Evolutionary conservation across 2,888 invertebrate genomes (phyloP).

Genomic region (Nipponacmea schrenckii): DNA sequence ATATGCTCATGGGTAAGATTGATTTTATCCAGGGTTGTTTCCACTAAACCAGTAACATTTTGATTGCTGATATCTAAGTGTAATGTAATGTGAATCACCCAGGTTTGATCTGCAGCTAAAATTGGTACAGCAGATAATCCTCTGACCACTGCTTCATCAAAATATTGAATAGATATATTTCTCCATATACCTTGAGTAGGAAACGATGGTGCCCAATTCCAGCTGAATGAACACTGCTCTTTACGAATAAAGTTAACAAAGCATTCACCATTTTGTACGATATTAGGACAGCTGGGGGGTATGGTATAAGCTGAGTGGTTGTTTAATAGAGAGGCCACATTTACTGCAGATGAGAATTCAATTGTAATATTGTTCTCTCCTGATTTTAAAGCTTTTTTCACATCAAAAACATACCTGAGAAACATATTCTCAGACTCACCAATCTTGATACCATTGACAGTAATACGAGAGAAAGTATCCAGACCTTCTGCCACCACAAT

Average conservation of each 20-base stretch:
- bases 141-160: constrained; percentile 75
- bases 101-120: too few relatives aligned
- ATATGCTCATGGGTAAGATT: too few relatives aligned
- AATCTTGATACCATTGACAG: constrained; percentile 76
- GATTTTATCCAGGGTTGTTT: too few relatives aligned
- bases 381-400: constrained; percentile 71
- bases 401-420: constrained; percentile 77
- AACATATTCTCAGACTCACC: constrained; percentile 85
- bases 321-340: constrained; percentile 70
- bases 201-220: constrained; percentile 98
- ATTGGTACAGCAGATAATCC: constrained; percentile 71
- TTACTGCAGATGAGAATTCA: constrained; percentile 76
- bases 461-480: constrained; percentile 82
- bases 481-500: constrained; percentile 82
- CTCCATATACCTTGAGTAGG: constrained; percentile 94
- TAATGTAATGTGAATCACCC: too few relatives aligned
- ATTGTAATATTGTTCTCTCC: constrained; percentile 74
- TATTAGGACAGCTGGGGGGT: constrained; percentile 82
- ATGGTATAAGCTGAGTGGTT: constrained; percentile 46
- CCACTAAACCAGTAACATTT: too few relatives aligned
- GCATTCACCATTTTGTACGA: constrained; percentile 86
- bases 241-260: constrained; percentile 82
- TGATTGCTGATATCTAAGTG: too few relatives aligned
- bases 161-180: constrained; percentile 76
- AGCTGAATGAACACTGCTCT: constrained; percentile 84